These are phyloP conservation scores for Slavum lentiscoides DNA, from an alignment of 2,888 invertebrate species.

Conservation along the genomic window DNA sequence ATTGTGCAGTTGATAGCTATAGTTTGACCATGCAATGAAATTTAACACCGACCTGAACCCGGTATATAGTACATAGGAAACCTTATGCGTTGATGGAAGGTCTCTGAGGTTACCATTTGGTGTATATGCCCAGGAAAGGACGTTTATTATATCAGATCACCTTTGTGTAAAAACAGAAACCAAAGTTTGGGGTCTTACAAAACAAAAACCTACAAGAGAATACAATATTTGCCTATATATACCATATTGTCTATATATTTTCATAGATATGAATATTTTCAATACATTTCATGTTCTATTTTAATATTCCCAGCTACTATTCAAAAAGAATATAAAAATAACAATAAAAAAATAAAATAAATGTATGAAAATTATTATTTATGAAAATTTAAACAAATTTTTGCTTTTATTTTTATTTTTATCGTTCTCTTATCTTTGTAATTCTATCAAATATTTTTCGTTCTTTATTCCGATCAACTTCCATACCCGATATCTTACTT, in stretches of 20 bases:
- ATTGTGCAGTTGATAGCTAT: not conserved
- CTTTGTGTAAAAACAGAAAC: constrained; percentile 2
- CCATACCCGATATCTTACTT: no score
- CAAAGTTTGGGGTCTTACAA: not conserved
- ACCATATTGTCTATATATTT: not conserved
- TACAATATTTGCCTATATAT: not conserved
- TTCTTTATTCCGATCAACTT: not conserved
- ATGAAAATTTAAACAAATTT: not conserved
- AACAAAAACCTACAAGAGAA: not conserved
- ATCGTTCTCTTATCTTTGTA: not conserved
- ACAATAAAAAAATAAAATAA: not conserved
- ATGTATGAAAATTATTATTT: not conserved
- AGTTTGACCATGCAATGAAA: constrained; percentile 1
- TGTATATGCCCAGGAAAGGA: not conserved
- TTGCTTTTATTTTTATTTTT: not conserved
- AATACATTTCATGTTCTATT: not conserved
- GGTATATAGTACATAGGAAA: constrained; percentile 6
- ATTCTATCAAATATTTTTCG: not conserved
- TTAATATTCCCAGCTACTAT: no score
- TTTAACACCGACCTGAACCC: constrained; percentile 5
- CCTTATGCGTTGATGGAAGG: constrained; percentile 16
- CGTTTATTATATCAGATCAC: constrained; percentile 21
- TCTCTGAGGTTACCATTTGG: constrained; percentile 4
- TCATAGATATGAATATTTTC: not conserved
- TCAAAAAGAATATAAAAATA: not conserved